phyloP scores from a whole-genome alignment of 2,888 invertebrate species.

The Lepas anatifera region DNA sequence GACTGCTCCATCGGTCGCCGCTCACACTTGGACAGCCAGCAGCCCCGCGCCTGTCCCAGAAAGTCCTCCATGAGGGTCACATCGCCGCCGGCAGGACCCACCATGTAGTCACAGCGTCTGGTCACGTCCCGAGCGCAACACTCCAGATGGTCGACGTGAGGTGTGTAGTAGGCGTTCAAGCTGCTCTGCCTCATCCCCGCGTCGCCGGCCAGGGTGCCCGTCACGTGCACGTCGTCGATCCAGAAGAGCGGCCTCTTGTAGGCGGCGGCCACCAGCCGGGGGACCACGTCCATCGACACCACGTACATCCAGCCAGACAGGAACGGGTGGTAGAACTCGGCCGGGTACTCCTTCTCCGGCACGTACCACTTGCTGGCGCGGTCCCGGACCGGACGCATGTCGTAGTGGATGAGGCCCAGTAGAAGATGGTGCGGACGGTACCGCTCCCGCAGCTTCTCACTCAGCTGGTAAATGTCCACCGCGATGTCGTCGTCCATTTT shows the following conservation, averaged over 20 bases:
- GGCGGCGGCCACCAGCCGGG: constrained; percentile 40
- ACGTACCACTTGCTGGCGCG: constrained; percentile 70
- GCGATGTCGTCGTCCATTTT: constrained; percentile 76
- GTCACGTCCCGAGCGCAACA: constrained; percentile 54
- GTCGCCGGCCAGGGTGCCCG: constrained; percentile 56
- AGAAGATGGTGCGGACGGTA: constrained; percentile 18
- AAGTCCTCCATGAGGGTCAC: constrained; percentile 52
- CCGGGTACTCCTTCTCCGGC: constrained; percentile 48
- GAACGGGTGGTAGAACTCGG: constrained; percentile 51
- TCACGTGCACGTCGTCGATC: constrained; percentile 82
- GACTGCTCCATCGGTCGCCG: neutral
- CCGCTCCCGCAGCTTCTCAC: constrained; percentile 26
- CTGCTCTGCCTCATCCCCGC: constrained; percentile 41
- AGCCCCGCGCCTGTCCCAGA: constrained; percentile 47
- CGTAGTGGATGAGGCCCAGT: constrained; percentile 22
- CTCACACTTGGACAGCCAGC: constrained; percentile 31
- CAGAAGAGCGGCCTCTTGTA: constrained; percentile 56
- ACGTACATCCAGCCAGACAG: constrained; percentile 76
- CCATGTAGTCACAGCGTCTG: constrained; percentile 50
- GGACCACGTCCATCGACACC: constrained; percentile 51
- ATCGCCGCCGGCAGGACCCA: constrained; percentile 68
- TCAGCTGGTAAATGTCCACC: constrained; percentile 49
- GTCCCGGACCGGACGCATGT: constrained; percentile 38
- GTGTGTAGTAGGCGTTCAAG: constrained; percentile 44
- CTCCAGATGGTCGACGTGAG: constrained; percentile 55